Base-by-base conservation (phyloP, 2,888 invertebrate species). In the Julus scanicus region DNA sequence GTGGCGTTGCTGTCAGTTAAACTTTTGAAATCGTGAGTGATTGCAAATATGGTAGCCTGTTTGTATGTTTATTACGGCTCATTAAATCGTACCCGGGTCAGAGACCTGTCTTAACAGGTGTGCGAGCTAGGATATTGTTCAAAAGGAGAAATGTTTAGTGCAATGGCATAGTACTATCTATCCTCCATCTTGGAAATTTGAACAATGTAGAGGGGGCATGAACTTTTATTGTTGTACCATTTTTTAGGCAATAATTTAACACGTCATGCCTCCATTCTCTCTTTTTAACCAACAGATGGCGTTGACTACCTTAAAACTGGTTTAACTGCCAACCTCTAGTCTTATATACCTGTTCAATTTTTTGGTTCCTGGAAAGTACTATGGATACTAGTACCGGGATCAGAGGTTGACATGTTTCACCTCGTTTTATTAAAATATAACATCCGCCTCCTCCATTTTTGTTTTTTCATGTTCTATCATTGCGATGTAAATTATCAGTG, bases 111-210 rank as follows among this genome's bases (percentile, higher is more conserved):
- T 37, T 37, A 80, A 80, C 80, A 80, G 80, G 80, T 80, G 80
- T 37, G 80, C 80, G 80, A 80, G 29, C 37, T 80, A 80, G 37
- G 37, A 37, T 80, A 80, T 80, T 37, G 80, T 80, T 13, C 80
- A 6, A 80, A 13, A 37, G 37, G 29, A 80, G n/a, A 71, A 80
- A 80, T 11, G 37, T 80, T 63, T 13, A 4, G 29, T 29, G 71
- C 71, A 20, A 71, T 71, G 71, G 29, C 29, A 29, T 20, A 71
- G 17, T n/a, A n/a, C n/a, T n/a, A n/a, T n/a, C n/a, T 80, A 80
- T 80, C 80, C 80, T 80, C 80, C 80, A 80, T 80, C 80, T 80
- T 80, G 80, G 6, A 80, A 80, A 80, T 80, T 80, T 80, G 80
- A 80, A 80, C 80, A 80, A 80, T 80, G 80, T 29, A 44, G 44